A percentile compares a stretch with the other conserved stretches of the same genome.
These are phyloP conservation scores for Semaprochilodus insignis DNA, from an alignment of 2,797 vertebrate genomes.

Conservation along the genomic window DNA sequence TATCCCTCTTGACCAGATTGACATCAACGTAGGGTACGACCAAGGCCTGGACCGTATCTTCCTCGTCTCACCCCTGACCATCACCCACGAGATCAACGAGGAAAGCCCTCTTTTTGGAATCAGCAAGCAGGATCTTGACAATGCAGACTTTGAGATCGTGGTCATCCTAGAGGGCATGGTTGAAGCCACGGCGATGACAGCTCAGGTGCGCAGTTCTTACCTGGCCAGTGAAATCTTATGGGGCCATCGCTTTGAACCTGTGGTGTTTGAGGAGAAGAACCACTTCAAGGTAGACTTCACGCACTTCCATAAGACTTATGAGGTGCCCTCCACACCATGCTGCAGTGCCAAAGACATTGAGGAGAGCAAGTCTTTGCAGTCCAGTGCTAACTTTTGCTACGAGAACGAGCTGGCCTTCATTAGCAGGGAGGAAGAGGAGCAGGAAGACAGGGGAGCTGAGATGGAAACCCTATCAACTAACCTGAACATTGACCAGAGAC, in stretches of 20 bases:
- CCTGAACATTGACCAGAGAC: slow-evolving; percentile 80
- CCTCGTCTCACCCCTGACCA: slow-evolving; percentile 91
- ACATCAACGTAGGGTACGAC: slow-evolving; percentile 96
- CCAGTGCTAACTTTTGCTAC: slow-evolving; percentile 91
- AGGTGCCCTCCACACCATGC: slow-evolving; percentile 90
- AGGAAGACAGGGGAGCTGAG: slow-evolving; percentile 76
- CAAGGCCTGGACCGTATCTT: slow-evolving; percentile 95
- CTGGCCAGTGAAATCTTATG: slow-evolving; percentile 91
- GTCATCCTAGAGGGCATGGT: slow-evolving; percentile 97
- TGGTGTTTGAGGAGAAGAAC: slow-evolving; percentile 93
- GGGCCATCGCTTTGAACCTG: slow-evolving; percentile 94
- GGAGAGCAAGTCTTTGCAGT: slow-evolving; percentile 88
- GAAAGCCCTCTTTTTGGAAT: slow-evolving; percentile 94
- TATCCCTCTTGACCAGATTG: slow-evolving; percentile 94
- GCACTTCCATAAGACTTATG: slow-evolving; percentile 95
- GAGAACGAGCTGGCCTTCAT: slow-evolving; percentile 95
- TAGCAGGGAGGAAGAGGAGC: slow-evolving; percentile 86
- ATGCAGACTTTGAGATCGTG: slow-evolving; percentile 92
- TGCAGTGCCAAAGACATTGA: slow-evolving; percentile 97
- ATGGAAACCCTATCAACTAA: slow-evolving; percentile 79
- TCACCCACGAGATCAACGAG: slow-evolving; percentile 94
- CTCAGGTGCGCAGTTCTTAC: slow-evolving; percentile 95
- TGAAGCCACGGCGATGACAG: slow-evolving; percentile 97
- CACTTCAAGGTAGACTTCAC: slow-evolving; percentile 95
- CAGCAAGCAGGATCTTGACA: slow-evolving; percentile 91